Evolutionary conservation across 2,797 vertebrate species (phyloP).

Genomic region (Enteromius unitaeniatus): DNA sequence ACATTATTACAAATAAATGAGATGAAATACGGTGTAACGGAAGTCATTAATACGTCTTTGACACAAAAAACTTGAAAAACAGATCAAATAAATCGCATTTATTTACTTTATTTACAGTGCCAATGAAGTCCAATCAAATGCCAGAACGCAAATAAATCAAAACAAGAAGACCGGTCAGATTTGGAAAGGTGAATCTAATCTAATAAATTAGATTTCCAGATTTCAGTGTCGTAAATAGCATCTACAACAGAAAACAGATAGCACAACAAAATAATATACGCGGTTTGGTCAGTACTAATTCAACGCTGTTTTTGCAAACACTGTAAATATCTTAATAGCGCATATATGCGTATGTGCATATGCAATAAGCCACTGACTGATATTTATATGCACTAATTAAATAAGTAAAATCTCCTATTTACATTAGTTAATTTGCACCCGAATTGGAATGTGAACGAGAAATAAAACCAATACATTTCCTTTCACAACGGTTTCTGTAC

Average conservation of each 20-base stretch:
- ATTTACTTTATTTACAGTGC: background rate
- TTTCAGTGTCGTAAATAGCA: background rate
- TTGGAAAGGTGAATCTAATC: background rate
- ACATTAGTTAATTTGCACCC: background rate
- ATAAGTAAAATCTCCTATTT: background rate
- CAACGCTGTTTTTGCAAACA: background rate
- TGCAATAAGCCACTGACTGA: background rate
- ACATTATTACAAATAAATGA: background rate
- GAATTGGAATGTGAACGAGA: background rate
- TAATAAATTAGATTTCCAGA: background rate
- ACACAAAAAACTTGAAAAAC: background rate
- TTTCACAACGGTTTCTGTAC: background rate
- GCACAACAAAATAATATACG: too few relatives aligned
- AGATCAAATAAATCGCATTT: too few relatives aligned
- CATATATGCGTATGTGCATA: background rate
- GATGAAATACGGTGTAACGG: background rate
- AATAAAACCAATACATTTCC: background rate
- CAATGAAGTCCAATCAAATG: slow-evolving; percentile 27
- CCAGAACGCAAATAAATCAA: background rate
- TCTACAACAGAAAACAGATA: background rate
- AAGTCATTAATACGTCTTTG: background rate
- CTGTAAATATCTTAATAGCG: background rate
- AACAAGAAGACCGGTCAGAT: background rate
- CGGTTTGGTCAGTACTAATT: background rate
- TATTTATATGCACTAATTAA: too few relatives aligned